Conservation (phyloP, 2,888 invertebrate species). For the Ennomos quercinarius region DNA sequence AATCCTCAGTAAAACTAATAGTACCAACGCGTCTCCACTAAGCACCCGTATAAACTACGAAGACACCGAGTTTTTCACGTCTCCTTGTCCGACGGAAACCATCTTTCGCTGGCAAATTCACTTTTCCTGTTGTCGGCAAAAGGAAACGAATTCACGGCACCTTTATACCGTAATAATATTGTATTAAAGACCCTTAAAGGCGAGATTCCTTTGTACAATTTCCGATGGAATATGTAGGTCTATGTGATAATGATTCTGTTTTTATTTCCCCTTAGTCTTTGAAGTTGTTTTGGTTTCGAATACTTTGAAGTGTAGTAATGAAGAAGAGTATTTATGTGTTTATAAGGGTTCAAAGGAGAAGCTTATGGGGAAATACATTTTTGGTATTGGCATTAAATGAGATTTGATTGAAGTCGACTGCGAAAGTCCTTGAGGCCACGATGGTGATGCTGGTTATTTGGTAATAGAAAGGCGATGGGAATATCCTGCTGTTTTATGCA, state of each 20-base stretch:
- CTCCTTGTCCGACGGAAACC: conserved; percentile 44
- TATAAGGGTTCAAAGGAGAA: background rate
- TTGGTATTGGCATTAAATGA: no score
- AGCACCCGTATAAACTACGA: conserved; percentile 15
- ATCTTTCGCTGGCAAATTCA: conserved; percentile 62
- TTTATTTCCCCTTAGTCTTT: conserved; percentile 21
- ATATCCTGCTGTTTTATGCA: no score
- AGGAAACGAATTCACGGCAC: conserved; percentile 60
- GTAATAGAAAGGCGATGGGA: no score
- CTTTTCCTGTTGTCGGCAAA: conserved; percentile 63
- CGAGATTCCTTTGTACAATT: conserved; percentile 48
- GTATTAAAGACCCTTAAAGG: conserved; percentile 52
- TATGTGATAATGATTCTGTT: conserved; percentile 32
- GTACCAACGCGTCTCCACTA: conserved; percentile 3
- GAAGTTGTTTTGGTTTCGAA: conserved; percentile 19
- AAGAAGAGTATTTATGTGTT: conserved; percentile 14
- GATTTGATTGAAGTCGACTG: no score
- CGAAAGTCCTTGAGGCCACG: no score
- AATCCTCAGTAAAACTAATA: background rate
- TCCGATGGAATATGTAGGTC: conserved; percentile 28
- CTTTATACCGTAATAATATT: conserved; percentile 59
- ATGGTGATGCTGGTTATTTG: no score
- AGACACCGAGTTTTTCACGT: conserved; percentile 30
- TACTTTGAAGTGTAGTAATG: conserved; percentile 25
- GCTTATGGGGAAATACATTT: no score